Evolutionary conservation across 2,888 invertebrate genomes (phyloP).

Genomic region (Coleophora flavipennella): DNA sequence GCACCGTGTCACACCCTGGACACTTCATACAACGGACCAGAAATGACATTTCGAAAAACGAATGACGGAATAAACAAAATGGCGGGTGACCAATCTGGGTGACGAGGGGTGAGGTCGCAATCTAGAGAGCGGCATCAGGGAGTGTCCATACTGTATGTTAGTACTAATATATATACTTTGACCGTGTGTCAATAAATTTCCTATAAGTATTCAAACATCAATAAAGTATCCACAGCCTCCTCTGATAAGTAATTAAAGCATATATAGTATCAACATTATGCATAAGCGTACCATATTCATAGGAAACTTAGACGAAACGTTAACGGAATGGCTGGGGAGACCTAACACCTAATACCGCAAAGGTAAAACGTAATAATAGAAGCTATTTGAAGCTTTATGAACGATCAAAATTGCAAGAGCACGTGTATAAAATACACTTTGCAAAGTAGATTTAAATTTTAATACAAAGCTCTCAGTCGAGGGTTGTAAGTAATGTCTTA

Average conservation of each 20-base stretch:
- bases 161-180: no score
- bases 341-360: conserved; percentile 66
- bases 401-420: conserved; percentile 71
- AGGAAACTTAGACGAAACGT: conserved; percentile 54
- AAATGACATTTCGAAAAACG: no score
- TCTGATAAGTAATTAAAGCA: conserved; percentile 65
- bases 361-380: conserved; percentile 65
- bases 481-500: conserved; percentile 66
- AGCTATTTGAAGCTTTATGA: conserved; percentile 67
- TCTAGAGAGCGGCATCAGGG: no score
- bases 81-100: no score
- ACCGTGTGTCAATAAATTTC: no score
- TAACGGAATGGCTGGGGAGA: conserved; percentile 49
- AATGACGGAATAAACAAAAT: no score
- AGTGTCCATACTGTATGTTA: no score
- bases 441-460: conserved; percentile 74
- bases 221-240: no score
- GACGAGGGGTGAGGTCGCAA: no score
- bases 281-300: conserved; percentile 49
- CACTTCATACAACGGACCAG: no score
- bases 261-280: conserved; percentile 66
- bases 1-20: no score
- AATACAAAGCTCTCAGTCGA: conserved; percentile 69
- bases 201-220: no score
- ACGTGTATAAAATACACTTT: conserved; percentile 72